phyloP scores from a whole-genome alignment of 2,113 vertebrate species.

The Coptodon bakossiorum region DNA sequence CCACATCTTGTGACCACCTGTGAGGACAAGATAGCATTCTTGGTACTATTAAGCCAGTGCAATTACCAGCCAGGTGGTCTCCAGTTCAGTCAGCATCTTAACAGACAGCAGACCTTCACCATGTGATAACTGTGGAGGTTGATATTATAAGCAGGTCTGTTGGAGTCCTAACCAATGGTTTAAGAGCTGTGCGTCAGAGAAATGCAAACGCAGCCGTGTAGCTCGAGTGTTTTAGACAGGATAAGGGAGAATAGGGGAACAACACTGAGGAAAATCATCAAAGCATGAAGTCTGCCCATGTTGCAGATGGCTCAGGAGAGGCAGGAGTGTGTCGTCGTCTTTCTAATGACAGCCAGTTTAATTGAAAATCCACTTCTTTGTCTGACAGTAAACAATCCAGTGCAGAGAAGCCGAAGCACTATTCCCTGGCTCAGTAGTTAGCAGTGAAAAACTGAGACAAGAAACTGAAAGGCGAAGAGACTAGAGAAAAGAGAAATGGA shows the following conservation, averaged over 20 bases:
- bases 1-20: slow-evolving; percentile 59
- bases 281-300: slow-evolving; percentile 8
- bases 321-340: neutral
- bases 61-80: slow-evolving; percentile 47
- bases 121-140: slow-evolving; percentile 20
- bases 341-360: slow-evolving; percentile 55
- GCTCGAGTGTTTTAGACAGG: neutral
- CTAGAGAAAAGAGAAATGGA: neutral
- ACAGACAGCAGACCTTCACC: slow-evolving; percentile 4
- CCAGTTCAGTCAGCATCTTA: slow-evolving; percentile 45
- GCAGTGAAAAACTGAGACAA: neutral
- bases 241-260: neutral
- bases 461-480: neutral
- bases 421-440: slow-evolving; percentile 27
- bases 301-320: slow-evolving; percentile 8
- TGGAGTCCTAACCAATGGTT: neutral
- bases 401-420: neutral
- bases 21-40: slow-evolving; percentile 52
- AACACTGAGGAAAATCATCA: slow-evolving; percentile 23
- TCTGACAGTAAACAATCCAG: slow-evolving; percentile 51
- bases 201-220: neutral
- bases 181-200: neutral
- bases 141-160: neutral
- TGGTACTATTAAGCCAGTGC: slow-evolving; percentile 34
- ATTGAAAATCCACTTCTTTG: slow-evolving; percentile 58